phyloP scores from a whole-genome alignment of 2,888 invertebrate species.

The Reticulitermes lucifugus region DNA sequence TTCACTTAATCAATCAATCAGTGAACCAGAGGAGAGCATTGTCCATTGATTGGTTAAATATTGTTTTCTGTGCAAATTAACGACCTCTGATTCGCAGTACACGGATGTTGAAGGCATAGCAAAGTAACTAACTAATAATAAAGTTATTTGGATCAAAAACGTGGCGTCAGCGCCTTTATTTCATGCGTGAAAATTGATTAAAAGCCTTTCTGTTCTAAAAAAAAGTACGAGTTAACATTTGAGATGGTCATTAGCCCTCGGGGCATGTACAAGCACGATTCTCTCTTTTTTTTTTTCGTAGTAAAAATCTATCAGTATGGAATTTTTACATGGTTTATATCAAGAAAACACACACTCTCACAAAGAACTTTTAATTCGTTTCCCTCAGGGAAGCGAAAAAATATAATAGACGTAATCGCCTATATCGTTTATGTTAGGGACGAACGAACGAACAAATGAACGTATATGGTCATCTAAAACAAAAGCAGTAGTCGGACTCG shows the following conservation, averaged over 20 bases:
- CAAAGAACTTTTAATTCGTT: constrained; percentile 36
- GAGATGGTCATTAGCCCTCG: constrained; percentile 38
- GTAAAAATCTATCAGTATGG: constrained; percentile 36
- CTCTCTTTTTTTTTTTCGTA: not conserved
- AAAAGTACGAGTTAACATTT: constrained; percentile 25
- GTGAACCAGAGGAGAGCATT: not conserved
- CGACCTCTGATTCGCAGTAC: not conserved
- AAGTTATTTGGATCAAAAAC: constrained; percentile 32
- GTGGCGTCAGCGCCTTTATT: constrained; percentile 20
- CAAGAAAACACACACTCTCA: constrained; percentile 35
- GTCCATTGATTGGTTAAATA: not conserved
- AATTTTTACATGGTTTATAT: constrained; percentile 36
- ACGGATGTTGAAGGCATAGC: not conserved
- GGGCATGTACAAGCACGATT: constrained; percentile 28
- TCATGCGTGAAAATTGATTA: constrained; percentile 36
- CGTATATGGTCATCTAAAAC: constrained; percentile 34
- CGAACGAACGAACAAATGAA: constrained; percentile 27
- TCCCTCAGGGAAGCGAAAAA: constrained; percentile 6
- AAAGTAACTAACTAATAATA: constrained; percentile 21
- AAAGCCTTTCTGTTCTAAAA: constrained; percentile 29
- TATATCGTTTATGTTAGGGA: constrained; percentile 29
- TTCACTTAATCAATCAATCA: not conserved
- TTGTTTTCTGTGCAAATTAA: not conserved
- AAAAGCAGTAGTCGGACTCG: constrained; percentile 36
- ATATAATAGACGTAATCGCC: constrained; percentile 38